Evolutionary conservation across 2,797 vertebrate species (phyloP).

Genomic region (Ispidina lecontei): DNA sequence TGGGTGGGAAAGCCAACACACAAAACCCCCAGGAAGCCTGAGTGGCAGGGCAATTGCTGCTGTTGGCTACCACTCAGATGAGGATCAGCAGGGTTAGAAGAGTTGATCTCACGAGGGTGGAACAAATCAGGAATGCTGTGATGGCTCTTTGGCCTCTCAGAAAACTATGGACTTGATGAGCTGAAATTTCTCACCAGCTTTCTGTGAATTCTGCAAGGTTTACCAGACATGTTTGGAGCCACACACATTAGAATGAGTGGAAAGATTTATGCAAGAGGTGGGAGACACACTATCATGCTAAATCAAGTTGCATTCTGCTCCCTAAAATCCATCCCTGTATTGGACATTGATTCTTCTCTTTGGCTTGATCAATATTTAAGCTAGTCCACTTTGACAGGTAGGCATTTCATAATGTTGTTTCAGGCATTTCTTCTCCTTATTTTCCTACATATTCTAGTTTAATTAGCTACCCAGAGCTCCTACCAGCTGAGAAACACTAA

Average conservation of each 20-base stretch:
- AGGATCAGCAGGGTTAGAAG: not conserved
- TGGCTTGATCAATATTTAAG: conserved; percentile 19
- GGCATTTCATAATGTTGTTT: not conserved
- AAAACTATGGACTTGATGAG: not conserved
- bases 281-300: not conserved
- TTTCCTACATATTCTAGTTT: not conserved
- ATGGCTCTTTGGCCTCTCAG: not conserved
- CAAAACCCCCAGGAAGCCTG: not conserved
- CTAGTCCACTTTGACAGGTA: not conserved
- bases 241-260: not conserved
- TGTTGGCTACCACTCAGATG: not conserved
- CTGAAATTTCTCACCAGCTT: not conserved
- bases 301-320: not conserved
- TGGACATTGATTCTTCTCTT: not conserved
- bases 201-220: not conserved
- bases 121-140: not conserved
- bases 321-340: not conserved
- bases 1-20: too few species aligned
- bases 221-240: not conserved
- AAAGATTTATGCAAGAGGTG: not conserved
- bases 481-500: not conserved
- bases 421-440: not conserved
- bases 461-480: conserved; percentile 1
- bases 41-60: not conserved
- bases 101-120: not conserved